phyloP scores from a whole-genome alignment of 2,113 vertebrate species.

The Nestor notabilis region DNA sequence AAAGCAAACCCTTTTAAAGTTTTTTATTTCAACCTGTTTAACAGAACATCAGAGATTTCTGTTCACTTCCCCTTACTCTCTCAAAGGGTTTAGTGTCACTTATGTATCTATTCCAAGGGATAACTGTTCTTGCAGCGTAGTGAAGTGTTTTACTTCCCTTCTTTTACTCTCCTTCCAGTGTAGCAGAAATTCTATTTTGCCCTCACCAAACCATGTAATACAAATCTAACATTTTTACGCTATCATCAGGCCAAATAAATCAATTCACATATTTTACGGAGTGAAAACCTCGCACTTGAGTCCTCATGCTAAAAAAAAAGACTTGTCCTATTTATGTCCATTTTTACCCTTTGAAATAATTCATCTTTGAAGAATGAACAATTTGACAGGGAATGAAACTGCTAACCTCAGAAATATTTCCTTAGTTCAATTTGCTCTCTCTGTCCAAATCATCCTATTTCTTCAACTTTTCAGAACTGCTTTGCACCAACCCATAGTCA shows the following conservation, averaged over 20 bases:
- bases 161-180: background rate
- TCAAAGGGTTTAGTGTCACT: background rate
- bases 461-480: background rate
- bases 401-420: background rate
- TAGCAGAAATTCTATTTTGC: background rate
- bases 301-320: background rate
- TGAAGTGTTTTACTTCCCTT: background rate
- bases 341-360: background rate
- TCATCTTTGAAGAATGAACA: background rate
- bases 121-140: background rate
- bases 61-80: background rate
- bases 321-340: background rate
- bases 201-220: background rate
- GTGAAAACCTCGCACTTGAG: background rate
- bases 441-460: background rate
- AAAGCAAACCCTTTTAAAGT: background rate
- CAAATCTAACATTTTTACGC: background rate
- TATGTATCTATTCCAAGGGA: background rate
- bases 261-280: background rate
- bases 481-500: background rate
- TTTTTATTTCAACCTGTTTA: background rate
- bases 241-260: background rate
- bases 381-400: background rate
- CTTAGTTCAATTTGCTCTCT: background rate
- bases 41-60: background rate